phyloP scores from a whole-genome alignment of 2,113 vertebrate species.

The Phasianus colchicus region DNA sequence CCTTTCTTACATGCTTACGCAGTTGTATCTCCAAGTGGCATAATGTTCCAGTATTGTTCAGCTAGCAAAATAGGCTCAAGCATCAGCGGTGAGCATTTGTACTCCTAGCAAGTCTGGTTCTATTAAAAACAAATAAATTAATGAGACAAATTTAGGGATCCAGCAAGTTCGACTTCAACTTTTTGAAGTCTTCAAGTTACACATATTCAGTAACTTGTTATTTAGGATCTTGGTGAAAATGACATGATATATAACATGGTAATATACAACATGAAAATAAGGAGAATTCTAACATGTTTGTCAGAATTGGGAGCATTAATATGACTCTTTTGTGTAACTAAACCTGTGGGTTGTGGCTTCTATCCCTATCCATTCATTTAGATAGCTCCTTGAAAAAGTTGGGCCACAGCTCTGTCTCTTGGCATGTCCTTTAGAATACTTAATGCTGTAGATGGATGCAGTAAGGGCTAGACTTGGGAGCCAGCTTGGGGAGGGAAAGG shows the following conservation, averaged over 20 bases:
- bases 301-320: background rate
- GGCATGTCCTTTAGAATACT: background rate
- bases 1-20: slow-evolving; percentile 27
- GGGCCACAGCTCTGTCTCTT: background rate
- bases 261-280: background rate
- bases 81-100: background rate
- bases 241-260: background rate
- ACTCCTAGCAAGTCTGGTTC: background rate
- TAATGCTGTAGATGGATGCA: background rate
- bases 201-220: background rate
- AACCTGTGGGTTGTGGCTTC: background rate
- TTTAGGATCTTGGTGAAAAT: background rate
- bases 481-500: background rate
- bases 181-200: background rate
- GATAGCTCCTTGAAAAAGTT: background rate
- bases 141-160: background rate
- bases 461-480: background rate
- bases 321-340: background rate
- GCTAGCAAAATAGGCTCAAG: background rate
- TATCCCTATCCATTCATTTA: background rate
- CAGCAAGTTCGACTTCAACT: background rate
- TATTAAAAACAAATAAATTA: background rate
- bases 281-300: background rate
- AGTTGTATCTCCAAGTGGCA: background rate
- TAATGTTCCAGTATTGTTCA: slow-evolving; percentile 30